Evolutionary conservation across 2,888 invertebrate genomes (phyloP).

Genomic region (Piscicola geometra): DNA sequence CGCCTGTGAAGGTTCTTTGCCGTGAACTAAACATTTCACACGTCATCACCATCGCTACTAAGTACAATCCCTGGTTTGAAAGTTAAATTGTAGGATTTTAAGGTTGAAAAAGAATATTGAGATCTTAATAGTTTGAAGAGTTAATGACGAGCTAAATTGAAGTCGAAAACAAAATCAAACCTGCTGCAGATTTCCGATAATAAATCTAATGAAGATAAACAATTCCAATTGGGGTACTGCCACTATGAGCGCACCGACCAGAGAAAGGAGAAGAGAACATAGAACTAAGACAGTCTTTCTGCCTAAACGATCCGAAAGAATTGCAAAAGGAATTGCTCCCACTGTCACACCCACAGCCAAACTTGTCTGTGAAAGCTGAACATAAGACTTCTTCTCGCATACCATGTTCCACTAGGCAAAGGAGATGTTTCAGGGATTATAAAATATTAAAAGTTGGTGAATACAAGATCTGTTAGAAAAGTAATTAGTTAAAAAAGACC

Average conservation of each 20-base stretch:
- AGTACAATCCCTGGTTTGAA: constrained; percentile 42
- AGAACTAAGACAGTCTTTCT: constrained; percentile 45
- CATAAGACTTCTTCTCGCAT: constrained; percentile 46
- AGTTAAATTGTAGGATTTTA: no score
- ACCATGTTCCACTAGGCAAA: constrained; percentile 45
- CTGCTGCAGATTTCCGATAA: constrained; percentile 41
- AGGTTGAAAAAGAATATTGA: not conserved
- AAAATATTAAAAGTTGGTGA: not conserved
- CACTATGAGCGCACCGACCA: constrained; percentile 39
- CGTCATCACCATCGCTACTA: constrained; percentile 42
- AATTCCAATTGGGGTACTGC: constrained; percentile 43
- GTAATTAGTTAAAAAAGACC: no score
- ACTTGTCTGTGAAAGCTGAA: constrained; percentile 48
- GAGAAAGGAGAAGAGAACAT: constrained; percentile 41
- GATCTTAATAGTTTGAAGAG: no score
- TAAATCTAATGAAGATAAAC: constrained; percentile 44
- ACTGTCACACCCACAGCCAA: constrained; percentile 48
- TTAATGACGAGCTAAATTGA: not conserved
- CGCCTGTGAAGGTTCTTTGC: constrained; percentile 42
- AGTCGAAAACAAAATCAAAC: constrained; percentile 17
- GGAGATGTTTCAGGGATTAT: not conserved
- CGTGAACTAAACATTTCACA: constrained; percentile 43
- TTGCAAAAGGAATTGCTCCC: constrained; percentile 47
- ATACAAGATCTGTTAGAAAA: no score
- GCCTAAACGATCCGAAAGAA: constrained; percentile 47